Conservation (phyloP, 2,888 invertebrate genomes). For the Drosophila siamana region DNA sequence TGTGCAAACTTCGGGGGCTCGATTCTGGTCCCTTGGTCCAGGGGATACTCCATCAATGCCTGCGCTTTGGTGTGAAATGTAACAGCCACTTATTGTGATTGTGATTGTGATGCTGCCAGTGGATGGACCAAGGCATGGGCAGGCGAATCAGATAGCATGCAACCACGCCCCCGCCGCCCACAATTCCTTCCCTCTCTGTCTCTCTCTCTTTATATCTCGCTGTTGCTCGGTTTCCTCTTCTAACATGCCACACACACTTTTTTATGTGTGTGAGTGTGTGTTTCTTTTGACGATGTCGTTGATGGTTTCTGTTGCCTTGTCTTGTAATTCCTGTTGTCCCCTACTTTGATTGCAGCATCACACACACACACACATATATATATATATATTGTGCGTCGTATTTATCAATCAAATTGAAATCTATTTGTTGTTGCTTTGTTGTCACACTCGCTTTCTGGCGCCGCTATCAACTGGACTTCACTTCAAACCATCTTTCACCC, state of each 20-base stretch:
- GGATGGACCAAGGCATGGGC: constrained; percentile 18
- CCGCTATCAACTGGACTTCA: neutral
- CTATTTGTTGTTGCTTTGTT: constrained; percentile 67
- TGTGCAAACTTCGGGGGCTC: no score
- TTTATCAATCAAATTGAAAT: constrained; percentile 82
- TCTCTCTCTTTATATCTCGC: neutral
- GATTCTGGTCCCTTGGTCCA: constrained; percentile 37
- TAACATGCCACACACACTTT: constrained; percentile 7
- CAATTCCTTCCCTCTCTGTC: no score
- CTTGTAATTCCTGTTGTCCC: constrained; percentile 47
- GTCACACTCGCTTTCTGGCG: neutral
- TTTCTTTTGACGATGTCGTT: constrained; percentile 48
- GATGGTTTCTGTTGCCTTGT: constrained; percentile 54
- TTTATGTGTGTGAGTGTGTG: no score
- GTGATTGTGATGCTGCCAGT: constrained; percentile 36
- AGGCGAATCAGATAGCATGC: constrained; percentile 62
- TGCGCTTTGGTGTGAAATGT: constrained; percentile 79
- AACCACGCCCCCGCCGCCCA: constrained; percentile 3
- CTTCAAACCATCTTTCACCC: no score
- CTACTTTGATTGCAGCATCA: constrained; percentile 65
- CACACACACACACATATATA: constrained; percentile 51
- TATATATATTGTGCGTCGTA: constrained; percentile 38
- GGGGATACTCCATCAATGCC: constrained; percentile 65
- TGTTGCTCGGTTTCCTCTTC: neutral
- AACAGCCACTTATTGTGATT: constrained; percentile 82